These are phyloP conservation scores for Macrophya alboannulata DNA, from an alignment of 2,888 invertebrate species.

Conservation along the genomic window DNA sequence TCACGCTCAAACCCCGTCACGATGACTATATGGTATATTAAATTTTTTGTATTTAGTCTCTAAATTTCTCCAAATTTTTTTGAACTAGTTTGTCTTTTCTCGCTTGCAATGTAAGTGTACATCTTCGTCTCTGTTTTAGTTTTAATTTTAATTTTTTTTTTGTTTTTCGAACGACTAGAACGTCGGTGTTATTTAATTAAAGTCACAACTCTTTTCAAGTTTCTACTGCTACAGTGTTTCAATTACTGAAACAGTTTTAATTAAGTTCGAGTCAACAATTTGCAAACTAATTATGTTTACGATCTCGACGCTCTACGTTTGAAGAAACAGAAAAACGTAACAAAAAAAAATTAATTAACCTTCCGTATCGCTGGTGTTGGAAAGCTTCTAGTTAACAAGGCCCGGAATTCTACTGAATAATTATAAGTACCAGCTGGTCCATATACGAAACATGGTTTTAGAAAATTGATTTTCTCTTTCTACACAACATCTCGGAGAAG, in stretches of 20 bases:
- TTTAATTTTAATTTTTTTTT: neutral
- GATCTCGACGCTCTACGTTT: neutral
- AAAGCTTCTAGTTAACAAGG: conserved; percentile 10
- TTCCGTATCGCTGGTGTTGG: neutral
- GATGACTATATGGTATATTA: neutral
- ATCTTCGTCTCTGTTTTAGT: neutral
- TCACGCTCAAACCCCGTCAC: neutral
- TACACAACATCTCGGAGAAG: neutral
- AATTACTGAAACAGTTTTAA: conserved; percentile 46
- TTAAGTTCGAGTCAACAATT: conserved; percentile 26
- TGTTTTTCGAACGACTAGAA: conserved; percentile 8
- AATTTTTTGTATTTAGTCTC: neutral
- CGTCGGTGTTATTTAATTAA: conserved; percentile 35
- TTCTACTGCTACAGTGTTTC: conserved; percentile 7
- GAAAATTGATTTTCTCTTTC: neutral
- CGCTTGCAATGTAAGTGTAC: neutral
- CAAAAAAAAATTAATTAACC: conserved; percentile 1
- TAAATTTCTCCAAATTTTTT: neutral
- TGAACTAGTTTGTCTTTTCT: neutral
- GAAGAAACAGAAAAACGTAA: neutral
- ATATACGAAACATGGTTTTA: neutral
- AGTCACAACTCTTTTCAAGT: conserved; percentile 8
- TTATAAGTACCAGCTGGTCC: neutral
- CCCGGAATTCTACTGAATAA: neutral
- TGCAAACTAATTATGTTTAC: conserved; percentile 48